Base-by-base conservation (phyloP, 2,797 vertebrate species). In the Menidia menidia region DNA sequence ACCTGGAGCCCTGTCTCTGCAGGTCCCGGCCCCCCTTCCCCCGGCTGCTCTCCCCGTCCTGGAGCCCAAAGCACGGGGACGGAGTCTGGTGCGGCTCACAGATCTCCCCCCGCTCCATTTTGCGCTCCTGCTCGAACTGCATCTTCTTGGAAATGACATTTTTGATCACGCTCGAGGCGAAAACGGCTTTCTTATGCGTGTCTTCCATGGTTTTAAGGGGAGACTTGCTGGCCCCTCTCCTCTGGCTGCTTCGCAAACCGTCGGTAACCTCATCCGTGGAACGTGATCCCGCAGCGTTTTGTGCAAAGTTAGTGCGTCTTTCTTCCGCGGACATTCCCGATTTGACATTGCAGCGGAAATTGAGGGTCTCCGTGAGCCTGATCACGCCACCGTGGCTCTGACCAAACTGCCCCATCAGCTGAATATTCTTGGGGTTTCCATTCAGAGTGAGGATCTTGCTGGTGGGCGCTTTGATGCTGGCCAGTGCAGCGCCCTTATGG, bases 141-240 rank as follows among this genome's bases (percentile, higher is more conserved):
- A 99, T 98, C 89, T 98, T 99, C 89, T 99, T 99, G 25, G 97
- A 97, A 85, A 99, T 96, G 0, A 99, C 96, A 68, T 97, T 99
- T 91, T 98, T 96, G 43, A 99, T 95, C 35, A 99, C 92, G 54
- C 96, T 99, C 18, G 97, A 97, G 0, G 98, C 98, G 75, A 97
- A 96, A 58, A 92, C 92, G 64, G 98, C 96, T 89, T 97, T 98
- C 90, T 96, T 96, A 83, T 95, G 95, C n/a, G 94, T 68, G 54
- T 89, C 95, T 42, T 96, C 96, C 84, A 95, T 95, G 90, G 77
- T 75, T 79, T 92, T 90, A 19, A 82, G 81, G 63, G 83, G 66
- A 75, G 71, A 83, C 77, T 82, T 73, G 89, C 77, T 81, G 76
- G 71, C 80, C 87, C 84, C 92, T 68, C 87, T 87, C 62, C 87